Evolutionary conservation across 2,888 invertebrate species (phyloP), one percentile per base, ranked within the genome.

Genomic region (Disparrhopalites patrizii): DNA sequence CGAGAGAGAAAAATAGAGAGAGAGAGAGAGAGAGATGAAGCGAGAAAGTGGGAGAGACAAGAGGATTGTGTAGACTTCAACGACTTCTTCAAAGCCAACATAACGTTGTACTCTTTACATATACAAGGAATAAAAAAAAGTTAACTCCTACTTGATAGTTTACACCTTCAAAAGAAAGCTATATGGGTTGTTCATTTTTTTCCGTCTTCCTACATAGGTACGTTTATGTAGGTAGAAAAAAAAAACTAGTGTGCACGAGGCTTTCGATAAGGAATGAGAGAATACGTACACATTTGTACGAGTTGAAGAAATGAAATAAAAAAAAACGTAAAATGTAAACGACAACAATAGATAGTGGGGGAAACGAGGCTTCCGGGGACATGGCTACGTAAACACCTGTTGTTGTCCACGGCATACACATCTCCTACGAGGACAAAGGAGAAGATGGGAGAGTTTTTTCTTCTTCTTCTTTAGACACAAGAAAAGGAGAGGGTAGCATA

Each of bases 341-440:
- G 61, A 61, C 50, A 61, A 57, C 67, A 68, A 67, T 67, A 60
- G 70, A 68, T 69, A 68, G 70, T 69, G 68, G 47, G 74, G 73
- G 72, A 75, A 73, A 71, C 73, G 69, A 69, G 62, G 73, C 75
- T 75, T 75, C 75, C 75, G 75, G 75, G 75, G 75, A 75, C 73
- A 72, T 68, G 70, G 70, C 70, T 72, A 69, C 74, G 71, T 73
- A 75, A 73, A 75, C 75, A 75, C 75, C 75, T 75, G 75, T 75
- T 75, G 73, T 74, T 69, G 67, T 71, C 70, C 51, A 58, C 58
- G 43, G n/a, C 27, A 58, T n/a, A 52, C 3, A 55, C 27, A 1
- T 1, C n/a, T n/a, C n/a, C n/a, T n/a, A n/a, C n/a, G n/a, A n/a
- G 33, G 55, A 56, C 38, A 58, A 43, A 51, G 33, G 28, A 31